These are phyloP conservation scores for Girardia tigrina DNA, from an alignment of 2,888 invertebrate species.

Conservation along the genomic window DNA sequence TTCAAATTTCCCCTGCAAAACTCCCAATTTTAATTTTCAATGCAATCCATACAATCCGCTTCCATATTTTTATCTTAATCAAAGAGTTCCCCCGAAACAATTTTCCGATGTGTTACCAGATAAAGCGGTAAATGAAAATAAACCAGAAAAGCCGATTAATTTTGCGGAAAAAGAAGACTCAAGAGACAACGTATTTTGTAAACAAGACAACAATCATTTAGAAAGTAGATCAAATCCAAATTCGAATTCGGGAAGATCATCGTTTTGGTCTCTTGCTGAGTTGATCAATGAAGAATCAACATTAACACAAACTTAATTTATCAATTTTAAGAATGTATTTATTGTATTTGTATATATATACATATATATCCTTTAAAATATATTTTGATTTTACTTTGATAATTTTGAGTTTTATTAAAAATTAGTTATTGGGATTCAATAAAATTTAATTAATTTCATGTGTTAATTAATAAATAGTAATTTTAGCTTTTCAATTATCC, in stretches of 20 bases:
- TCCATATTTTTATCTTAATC: conserved; percentile 3
- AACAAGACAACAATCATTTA: not conserved
- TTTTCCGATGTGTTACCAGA: not conserved
- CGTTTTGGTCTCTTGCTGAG: not conserved
- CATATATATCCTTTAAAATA: not conserved
- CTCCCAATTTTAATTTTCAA: not conserved
- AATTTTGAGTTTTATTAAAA: not conserved
- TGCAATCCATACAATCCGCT: not conserved
- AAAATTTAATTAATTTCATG: not conserved
- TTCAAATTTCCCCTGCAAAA: not conserved
- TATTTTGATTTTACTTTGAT: not conserved
- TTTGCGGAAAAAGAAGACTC: not conserved
- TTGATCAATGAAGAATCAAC: not conserved
- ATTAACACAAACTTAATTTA: not conserved
- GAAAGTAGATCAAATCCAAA: not conserved
- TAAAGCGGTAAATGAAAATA: not conserved
- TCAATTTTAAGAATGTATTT: not conserved
- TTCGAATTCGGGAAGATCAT: not conserved
- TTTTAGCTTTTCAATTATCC: not conserved
- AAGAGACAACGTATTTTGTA: not conserved
- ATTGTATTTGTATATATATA: not conserved
- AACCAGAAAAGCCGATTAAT: not conserved
- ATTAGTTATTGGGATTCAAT: not conserved
- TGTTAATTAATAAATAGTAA: conserved; percentile 1
- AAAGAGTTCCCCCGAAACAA: conserved; percentile 4